Base-by-base conservation (phyloP, 1,140 invertebrate species). In the Papilio polyxenes region DNA sequence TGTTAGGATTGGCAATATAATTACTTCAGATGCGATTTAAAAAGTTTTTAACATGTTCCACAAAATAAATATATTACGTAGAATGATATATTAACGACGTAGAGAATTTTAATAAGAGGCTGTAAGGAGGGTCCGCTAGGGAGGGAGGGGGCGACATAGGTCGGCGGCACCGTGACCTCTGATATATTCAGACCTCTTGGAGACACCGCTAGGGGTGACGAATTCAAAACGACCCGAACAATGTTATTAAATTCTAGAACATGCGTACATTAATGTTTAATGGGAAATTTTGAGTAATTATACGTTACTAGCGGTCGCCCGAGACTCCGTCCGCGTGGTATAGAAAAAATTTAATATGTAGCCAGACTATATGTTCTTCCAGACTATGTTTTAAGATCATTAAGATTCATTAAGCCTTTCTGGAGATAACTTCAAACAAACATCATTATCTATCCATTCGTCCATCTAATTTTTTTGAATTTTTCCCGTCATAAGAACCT, bases 181-280 rank as follows among this genome's bases (percentile, higher is more conserved):
- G 31, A 72, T 72, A 13, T 72, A 72, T 40, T 72, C 65, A 72
- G 65, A 37, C 65, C 65, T 72, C 31, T 72, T 72, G 23, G 31
- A 72, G 65, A 31, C 13, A 72, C 5, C 65, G 65, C 13, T 5
- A 40, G 31, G 65, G 65, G 65, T 72, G 31, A 72, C 11, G 15
- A 72, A 31, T 72, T 72, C 65, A 72, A 72, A 37, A 72, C 31
- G 20, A 65, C 7, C 1, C 20, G 8, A 31, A 72, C 65, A 72
- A 72, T 72, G 31, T 72, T 72, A 72, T 72, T 72, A 72, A 37
- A 72, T 72, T 72, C 13, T 37, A 37, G 31, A 37, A 69, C 10
- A 31, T 8, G 23, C 62, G 5, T 13, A 72, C 10, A 6, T 69
- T 69, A 23, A 37, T 69, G 31, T 72, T 20, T 31, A 13, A 17